Base-by-base conservation (phyloP, 2,113 vertebrate genomes). In the Percopsis transmontana region DNA sequence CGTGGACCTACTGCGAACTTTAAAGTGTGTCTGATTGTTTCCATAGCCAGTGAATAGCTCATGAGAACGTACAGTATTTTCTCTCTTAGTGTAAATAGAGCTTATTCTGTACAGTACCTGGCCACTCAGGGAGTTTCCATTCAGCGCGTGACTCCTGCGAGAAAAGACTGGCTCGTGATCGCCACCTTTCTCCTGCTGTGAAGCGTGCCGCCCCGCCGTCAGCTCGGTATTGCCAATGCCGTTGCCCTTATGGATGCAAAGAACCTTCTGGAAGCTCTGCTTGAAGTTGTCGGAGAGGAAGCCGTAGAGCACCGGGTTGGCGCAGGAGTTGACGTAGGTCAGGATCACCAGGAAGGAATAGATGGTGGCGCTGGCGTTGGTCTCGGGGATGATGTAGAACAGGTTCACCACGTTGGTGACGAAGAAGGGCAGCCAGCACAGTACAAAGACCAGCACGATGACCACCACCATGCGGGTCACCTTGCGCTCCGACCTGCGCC, bases 401-500 rank as follows among this genome's bases (percentile, higher is more conserved):
- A 96, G 82, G 83, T 98, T 98, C 83, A 96, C 84, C 0, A 97
- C 92, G 89, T 98, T 98, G 83, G 93, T 75, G 0, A 85, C 84
- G 83, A 94, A 98, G 84, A 98, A 98, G 0, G 96, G 96, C 61
- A 98, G 87, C 95, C 96, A 98, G 81, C 96, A 98, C 59, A 95
- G 77, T 0, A 93, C 92, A 2, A 98, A 98, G 50, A 96, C 95
- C 33, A 93, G 64, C 64, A 98, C 95, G 8, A 98, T 94, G 86
- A 97, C 90, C 82, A 97, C 93, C 88, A 98, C 96, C 96, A 98
- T 97, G 54, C 93, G 91, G 0, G 96, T 98, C 58, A 94, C 95
- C 81, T 94, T 96, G 1, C 93, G 88, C 85, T 98, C 96, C 0
- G 95, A 95, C 19, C 84, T 85, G n/a, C 96, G 90, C 1, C 93